A percentile compares a stretch with the other conserved stretches of the same genome.
Conservation (phyloP, 2,797 vertebrate genomes). For the Danio tinwini region DNA sequence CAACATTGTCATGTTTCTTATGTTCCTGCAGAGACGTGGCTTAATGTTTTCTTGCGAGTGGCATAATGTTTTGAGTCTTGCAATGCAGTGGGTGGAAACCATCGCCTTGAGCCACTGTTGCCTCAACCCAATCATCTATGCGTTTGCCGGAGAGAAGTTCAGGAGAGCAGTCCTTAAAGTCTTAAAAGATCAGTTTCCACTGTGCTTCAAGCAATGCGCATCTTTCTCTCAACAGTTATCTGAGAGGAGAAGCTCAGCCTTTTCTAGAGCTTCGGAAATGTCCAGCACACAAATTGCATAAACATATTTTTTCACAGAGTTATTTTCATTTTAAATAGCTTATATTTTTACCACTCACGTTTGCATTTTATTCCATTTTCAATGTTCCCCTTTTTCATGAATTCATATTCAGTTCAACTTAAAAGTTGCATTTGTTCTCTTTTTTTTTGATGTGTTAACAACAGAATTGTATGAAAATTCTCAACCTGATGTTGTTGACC, state of each 20-base stretch:
- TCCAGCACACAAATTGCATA: constrained; percentile 64
- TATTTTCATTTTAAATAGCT: too few relatives aligned
- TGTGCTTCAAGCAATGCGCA: not conserved
- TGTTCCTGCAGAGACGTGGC: constrained; percentile 37
- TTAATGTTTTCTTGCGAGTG: not conserved
- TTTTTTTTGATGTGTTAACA: too few relatives aligned
- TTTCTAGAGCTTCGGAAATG: constrained; percentile 46
- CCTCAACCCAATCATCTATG: constrained; percentile 80
- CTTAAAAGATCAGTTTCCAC: constrained; percentile 62
- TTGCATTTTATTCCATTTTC: too few relatives aligned
- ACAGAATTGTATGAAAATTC: too few relatives aligned
- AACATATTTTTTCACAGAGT: not conserved
- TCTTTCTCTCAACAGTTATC: not conserved
- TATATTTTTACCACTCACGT: too few relatives aligned
- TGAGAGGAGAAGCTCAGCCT: constrained; percentile 42
- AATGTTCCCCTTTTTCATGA: too few relatives aligned
- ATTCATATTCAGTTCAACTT: too few relatives aligned
- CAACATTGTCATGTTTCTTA: constrained; percentile 68
- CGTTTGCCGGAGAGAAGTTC: constrained; percentile 78
- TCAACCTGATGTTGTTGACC: too few relatives aligned
- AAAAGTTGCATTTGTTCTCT: too few relatives aligned
- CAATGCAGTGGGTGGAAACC: constrained; percentile 64
- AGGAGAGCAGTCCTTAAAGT: constrained; percentile 63
- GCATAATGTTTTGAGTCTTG: not conserved
- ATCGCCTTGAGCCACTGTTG: constrained; percentile 77